Evolutionary conservation across 2,888 invertebrate genomes (phyloP), one percentile per base, ranked within the genome.

Genomic region (Sinopyrophorus schimmeli): DNA sequence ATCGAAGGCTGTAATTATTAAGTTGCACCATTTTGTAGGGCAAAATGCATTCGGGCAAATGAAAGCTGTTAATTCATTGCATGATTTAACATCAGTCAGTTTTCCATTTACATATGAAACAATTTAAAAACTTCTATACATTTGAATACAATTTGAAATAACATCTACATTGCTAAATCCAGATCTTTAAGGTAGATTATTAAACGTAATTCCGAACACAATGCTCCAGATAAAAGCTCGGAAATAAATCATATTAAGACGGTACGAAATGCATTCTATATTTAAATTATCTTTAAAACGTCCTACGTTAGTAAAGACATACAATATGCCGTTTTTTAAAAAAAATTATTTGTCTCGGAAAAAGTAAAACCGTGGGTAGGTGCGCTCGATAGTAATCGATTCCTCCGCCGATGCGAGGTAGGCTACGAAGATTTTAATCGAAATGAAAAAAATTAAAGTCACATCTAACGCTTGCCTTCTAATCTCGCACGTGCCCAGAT

Each of bases 81-180:
- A 11, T 31, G 21, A 18, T 41, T 27, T 37, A 28, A 18, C 11
- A 37, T 37, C 16, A 16, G 15, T 39, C 7, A n/a, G 30, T 9
- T 30, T 37, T 9, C 5, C 10, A 43, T 48, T 48, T 39, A 26
- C 50, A 50, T 50, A 44, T 26, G 12, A 21, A 44, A 30, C 27
- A 18, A 37, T 40, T 47, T 41, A 12, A 28, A 42, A 41, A 48
- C 18, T 1, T 6, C 6, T 3, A 12, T 30, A 23, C 43, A 50
- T 50, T 50, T 50, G 50, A 50, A 50, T 50, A 50, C 50, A 50
- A 50, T 50, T 44, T 50, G 18, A 32, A 37, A 50, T 44, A 50
- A 42, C 42, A 49, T 50, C 50, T 44, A 44, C 50, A 50, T 50
- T 44, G 50, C 50, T 44, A 50, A 50, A 50, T 39, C 21, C 9